Evolutionary conservation across 2,113 vertebrate genomes (phyloP).

Genomic region (Rhodinocichla rosea): DNA sequence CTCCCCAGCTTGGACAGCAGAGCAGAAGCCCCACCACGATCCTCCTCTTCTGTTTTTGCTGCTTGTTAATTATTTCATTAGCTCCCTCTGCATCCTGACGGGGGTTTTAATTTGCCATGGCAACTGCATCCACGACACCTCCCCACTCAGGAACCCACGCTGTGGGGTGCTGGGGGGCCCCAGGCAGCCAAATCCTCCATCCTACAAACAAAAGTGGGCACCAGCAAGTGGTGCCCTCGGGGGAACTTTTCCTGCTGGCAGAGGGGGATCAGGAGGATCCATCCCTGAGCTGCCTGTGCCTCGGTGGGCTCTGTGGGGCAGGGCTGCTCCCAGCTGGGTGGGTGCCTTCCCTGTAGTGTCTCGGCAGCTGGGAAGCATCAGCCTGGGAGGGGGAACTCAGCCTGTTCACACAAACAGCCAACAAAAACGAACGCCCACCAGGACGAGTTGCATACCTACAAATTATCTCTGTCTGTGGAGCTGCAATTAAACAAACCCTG

Average conservation of each 20-base stretch:
- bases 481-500: neutral
- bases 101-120: neutral
- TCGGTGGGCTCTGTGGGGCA: neutral
- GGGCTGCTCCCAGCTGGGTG: neutral
- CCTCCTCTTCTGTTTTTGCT: neutral
- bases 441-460: neutral
- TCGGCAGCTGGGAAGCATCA: neutral
- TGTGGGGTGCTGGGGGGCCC: neutral
- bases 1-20: rapidly evolving
- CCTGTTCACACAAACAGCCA: neutral
- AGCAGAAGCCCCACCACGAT: neutral
- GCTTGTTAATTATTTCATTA: neutral
- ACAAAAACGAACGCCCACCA: neutral
- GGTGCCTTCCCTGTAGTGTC: rapidly evolving
- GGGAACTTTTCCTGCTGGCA: rapidly evolving
- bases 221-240: neutral
- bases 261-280: neutral
- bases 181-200: neutral
- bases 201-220: neutral
- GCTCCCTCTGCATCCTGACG: neutral
- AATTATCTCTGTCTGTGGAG: neutral
- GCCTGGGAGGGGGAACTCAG: neutral
- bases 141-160: neutral
- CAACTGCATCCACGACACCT: neutral
- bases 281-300: neutral